A percentile compares a stretch with the other conserved stretches of the same genome.
Conservation (phyloP, 2,113 vertebrate species). For the Asarcornis scutulata region DNA sequence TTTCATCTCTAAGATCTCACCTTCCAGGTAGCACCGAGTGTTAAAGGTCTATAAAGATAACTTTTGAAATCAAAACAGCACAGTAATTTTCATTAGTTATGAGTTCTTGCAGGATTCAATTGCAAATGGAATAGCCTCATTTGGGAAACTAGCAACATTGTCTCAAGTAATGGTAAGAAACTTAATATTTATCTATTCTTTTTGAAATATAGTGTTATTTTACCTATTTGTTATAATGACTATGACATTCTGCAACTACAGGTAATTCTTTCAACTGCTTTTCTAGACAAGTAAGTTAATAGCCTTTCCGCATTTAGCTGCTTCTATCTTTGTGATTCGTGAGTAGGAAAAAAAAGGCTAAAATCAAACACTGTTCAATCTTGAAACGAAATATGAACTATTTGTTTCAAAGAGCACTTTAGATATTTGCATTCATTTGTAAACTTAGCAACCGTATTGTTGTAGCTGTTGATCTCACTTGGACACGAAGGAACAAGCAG, state of each 20-base stretch:
- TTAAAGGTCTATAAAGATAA: neutral
- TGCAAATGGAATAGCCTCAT: neutral
- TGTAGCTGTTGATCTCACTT: neutral
- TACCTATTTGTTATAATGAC: neutral
- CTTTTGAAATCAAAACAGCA: neutral
- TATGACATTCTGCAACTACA: neutral
- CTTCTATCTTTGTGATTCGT: neutral
- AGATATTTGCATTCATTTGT: neutral
- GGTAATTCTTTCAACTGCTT: neutral
- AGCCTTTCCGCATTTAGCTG: neutral
- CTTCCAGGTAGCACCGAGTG: neutral
- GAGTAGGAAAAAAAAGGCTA: neutral
- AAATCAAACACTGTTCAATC: neutral
- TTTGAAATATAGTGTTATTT: neutral
- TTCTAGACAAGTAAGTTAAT: neutral
- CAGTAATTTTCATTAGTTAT: neutral
- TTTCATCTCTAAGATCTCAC: neutral
- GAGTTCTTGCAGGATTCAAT: neutral
- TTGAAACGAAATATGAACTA: neutral
- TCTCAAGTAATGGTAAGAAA: neutral
- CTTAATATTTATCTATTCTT: neutral
- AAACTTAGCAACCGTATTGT: neutral
- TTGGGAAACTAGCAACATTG: neutral
- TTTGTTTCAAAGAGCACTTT: neutral
- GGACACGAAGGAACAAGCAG: neutral